These are phyloP conservation scores for Tetanocera ferruginea DNA, from an alignment of 2,888 invertebrate genomes.

Conservation along the genomic window DNA sequence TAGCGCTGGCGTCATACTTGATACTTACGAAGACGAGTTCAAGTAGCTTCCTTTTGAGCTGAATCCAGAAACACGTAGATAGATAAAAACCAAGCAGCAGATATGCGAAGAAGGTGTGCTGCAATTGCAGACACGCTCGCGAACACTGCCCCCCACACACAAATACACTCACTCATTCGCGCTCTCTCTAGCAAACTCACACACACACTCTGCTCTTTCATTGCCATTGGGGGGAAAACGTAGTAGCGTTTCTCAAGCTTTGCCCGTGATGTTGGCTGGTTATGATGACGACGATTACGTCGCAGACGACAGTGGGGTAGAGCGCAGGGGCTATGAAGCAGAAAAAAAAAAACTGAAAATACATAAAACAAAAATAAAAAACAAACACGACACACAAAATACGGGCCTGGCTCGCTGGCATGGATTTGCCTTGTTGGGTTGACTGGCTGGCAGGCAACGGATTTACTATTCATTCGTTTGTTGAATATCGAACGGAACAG, in stretches of 20 bases:
- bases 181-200: background rate
- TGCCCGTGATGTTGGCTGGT: background rate
- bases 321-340: background rate
- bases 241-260: background rate
- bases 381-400: slow-evolving; percentile 21
- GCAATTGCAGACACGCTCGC: too few relatives aligned
- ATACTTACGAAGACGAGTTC: background rate
- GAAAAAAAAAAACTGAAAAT: background rate
- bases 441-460: slow-evolving; percentile 50
- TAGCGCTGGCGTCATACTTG: slow-evolving; percentile 12
- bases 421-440: slow-evolving; percentile 9
- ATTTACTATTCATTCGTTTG: slow-evolving; percentile 66
- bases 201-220: background rate
- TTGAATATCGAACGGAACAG: slow-evolving; percentile 67
- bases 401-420: slow-evolving; percentile 32
- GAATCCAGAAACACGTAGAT: background rate
- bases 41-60: background rate
- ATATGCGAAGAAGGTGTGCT: too few relatives aligned
- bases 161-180: background rate
- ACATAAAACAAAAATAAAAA: background rate
- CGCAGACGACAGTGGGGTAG: background rate
- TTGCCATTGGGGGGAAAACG: background rate
- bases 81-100: background rate
- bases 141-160: background rate
- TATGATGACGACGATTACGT: slow-evolving; percentile 32